Base-by-base conservation (phyloP, 2,888 invertebrate species). In the Adela reaumurella region DNA sequence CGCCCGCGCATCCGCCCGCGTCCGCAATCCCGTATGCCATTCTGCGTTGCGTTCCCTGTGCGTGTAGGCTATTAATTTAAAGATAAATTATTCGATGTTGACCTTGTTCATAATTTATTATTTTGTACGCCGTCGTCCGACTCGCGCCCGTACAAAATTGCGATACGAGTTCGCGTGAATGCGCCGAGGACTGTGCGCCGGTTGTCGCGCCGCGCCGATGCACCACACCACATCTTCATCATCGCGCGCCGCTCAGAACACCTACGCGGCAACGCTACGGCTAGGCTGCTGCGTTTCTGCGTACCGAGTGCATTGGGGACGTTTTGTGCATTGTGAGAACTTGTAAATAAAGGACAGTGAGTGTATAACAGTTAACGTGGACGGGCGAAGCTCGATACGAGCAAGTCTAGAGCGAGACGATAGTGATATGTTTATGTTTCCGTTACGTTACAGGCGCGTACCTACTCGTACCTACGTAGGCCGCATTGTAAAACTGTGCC, bases 11-110 rank as follows among this genome's bases (percentile, higher is more conserved):
- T 16, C n/a, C 24, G 51, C 53, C 28, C 60, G 61, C 59, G 63
- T 55, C 59, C 58, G 66, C 63, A 70, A 68, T n/a, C 16, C 16
- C 43, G 19, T 3, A 8, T 43, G 19, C 43, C 18, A 5, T 17
- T 6, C 43, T 43, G n/a, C 17, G 19, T 17, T 43, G 19, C 19
- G 43, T 43, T 43, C n/a, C 43, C 43, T 17, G n/a, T 43, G 43
- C 43, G 43, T 17, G 43, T 43, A 43, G 43, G 16, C 8, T 35
- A 43, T 43, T 35, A 35, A 35, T 43, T 19, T 43, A 19, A 19
- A 43, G 19, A 43, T 43, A 43, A 42, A 43, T 43, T 43, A 43
- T 43, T 43, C 10, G 19, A 43, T 43, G 43, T 43, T 43, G 43
- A 43, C 43, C 43, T 43, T 19, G 43, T 43, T 43, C 43, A 43